These are phyloP conservation scores for Stomatorhinus ivindoensis DNA, from an alignment of 2,113 vertebrate species.

Conservation along the genomic window DNA sequence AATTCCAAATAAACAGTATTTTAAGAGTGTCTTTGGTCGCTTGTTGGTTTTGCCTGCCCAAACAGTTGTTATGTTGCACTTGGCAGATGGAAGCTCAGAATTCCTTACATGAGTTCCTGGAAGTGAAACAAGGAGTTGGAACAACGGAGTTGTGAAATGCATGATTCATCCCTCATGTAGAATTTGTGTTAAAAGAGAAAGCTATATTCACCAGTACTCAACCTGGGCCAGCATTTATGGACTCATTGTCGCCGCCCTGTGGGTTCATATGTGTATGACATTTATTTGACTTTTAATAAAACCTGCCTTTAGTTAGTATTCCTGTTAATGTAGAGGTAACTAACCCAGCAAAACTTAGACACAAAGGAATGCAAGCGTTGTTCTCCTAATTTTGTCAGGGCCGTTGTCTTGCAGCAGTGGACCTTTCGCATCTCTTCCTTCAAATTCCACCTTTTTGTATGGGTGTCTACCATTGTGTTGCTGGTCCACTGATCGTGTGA, in stretches of 20 bases:
- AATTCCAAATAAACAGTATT: slow-evolving; percentile 1
- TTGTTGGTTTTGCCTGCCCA: background rate
- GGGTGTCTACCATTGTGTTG: background rate
- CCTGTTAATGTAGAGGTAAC: background rate
- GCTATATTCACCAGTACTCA: background rate
- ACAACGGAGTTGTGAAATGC: background rate
- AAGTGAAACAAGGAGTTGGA: background rate
- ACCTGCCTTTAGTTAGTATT: background rate
- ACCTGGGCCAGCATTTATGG: background rate
- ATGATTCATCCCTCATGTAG: background rate
- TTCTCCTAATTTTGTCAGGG: background rate
- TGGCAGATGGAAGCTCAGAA: background rate
- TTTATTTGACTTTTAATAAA: background rate
- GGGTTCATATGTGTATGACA: background rate
- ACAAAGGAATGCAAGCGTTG: background rate
- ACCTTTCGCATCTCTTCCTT: background rate
- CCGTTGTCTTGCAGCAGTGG: background rate
- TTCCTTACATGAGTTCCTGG: background rate
- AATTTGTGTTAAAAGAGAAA: background rate
- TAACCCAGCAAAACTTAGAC: background rate
- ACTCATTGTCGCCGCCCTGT: background rate
- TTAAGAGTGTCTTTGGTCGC: background rate
- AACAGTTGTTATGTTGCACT: background rate
- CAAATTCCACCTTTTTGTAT: background rate
- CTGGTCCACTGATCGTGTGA: slow-evolving; percentile 32